These are phyloP conservation scores for Noctua janthe DNA, from an alignment of 2,888 invertebrate species.

Conservation along the genomic window DNA sequence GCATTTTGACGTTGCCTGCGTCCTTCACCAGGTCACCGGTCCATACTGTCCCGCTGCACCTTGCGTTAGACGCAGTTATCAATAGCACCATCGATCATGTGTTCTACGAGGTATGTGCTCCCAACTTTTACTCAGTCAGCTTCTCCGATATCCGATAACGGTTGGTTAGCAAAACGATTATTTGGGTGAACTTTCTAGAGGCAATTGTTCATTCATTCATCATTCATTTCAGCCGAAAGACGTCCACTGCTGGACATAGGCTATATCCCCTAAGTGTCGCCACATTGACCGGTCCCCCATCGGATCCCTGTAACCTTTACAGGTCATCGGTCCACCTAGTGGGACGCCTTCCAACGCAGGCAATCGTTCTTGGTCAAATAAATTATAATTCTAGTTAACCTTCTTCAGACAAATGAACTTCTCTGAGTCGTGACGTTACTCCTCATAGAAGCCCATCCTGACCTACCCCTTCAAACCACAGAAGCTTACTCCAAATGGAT, in stretches of 20 bases:
- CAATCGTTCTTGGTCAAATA: neutral
- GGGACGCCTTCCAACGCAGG: no score
- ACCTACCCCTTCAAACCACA: neutral
- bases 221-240: no score
- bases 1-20: neutral
- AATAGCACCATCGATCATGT: neutral
- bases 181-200: neutral
- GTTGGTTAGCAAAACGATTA: neutral
- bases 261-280: no score
- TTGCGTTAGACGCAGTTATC: neutral
- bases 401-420: neutral
- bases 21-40: neutral
- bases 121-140: neutral
- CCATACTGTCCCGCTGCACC: neutral
- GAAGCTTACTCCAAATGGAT: conserved; percentile 35
- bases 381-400: neutral
- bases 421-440: neutral
- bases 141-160: neutral
- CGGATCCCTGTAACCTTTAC: no score
- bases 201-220: neutral
- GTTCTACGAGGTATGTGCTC: neutral
- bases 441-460: neutral
- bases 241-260: no score
- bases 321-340: no score
- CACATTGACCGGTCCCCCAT: no score